Base-by-base conservation (phyloP, 2,113 vertebrate species). In the Corydoras maculifer region DNA sequence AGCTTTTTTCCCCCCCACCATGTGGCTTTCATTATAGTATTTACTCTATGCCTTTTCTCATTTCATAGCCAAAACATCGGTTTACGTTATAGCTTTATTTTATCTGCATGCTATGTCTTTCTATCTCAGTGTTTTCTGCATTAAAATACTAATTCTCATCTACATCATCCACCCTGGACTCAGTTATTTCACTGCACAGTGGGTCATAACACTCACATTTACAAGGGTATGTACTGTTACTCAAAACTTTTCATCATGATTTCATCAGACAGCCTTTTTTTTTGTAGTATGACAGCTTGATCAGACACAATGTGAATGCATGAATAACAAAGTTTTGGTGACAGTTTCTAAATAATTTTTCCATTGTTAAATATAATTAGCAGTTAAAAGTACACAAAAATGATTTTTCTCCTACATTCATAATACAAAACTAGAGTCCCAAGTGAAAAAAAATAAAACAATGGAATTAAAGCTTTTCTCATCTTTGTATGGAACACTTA, bases 241-340 rank as follows among this genome's bases (percentile, higher is more conserved):
- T 72, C 72, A 35, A 60, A 64, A 76, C 69, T 65, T 64, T 73
- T 62, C 62, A 60, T 65, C 75, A 70, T 68, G 58, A 78, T 75
- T 77, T 73, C 74, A 69, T 68, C 65, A 25, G 55, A 75, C 75
- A 65, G 54, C n/a, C 62, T 63, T 68, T 73, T 68, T 73, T 29
- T 70, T 59, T 69, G 13, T 43, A 30, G 50, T 66, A 77, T 77
- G 69, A 77, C 67, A 73, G 65, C 74, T 77, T 80, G 77, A 82
- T 79, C 77, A 79, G 78, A 77, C 72, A 67, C 61, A 70, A 77
- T 73, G 50, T 54, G 57, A 73, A 75, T 25, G 70, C 74, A 78
- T 77, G 70, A 73, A 80, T 82, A 79, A 75, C 77, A 76, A 69
- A 67, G 70, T 75, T 76, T 77, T 60, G 67, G 64, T 54, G 69